Evolutionary conservation across 2,113 vertebrate species (phyloP), one percentile per base, ranked within the genome.

Genomic region (Raja brachyura): DNA sequence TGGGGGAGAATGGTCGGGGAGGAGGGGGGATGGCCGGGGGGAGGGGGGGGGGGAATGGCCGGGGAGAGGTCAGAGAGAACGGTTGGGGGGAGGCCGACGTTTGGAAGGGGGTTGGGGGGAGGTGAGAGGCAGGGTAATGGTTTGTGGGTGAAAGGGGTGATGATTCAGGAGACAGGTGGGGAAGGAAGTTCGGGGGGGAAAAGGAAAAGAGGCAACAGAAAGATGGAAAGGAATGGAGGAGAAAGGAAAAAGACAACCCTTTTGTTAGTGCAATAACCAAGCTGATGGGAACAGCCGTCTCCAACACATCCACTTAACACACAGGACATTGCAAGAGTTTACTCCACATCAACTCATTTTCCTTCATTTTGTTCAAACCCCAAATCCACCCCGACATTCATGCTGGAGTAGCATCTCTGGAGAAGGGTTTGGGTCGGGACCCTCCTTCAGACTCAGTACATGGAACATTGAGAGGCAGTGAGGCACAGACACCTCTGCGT

Each of bases 201-300:
- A 22, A 22, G 70, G 70, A 20, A 20, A 73, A 68, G 66, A 73
- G 70, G 70, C 16, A 22, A 5, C 18, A 22, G 18, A 73, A 20
- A 66, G 7, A 14, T 66, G 63, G 5, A 73, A 20, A 20, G 18
- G 22, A 73, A 22, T 73, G 70, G 70, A 22, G 22, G 70, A 22
- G 70, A 73, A 73, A 73, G 70, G 70, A 73, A 22, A 86, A 25
- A 59, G 61, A 59, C 10, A 86, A 86, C 83, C 56, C 83, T 63
- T 31, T 86, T 59, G 59, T 86, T 86, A 86, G 83, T 86, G 56
- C 83, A 86, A 86, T n/a, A 63, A 86, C 11, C 56, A 86, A 86
- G 83, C 83, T 59, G 25, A 31, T 86, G 83, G 56, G 63, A 14
- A 86, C 54, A n/a, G 54, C 56, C 31, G 59, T 39, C 83, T 63